Conservation (phyloP, 2,888 invertebrate species). For the Drosophila longiperda region DNA sequence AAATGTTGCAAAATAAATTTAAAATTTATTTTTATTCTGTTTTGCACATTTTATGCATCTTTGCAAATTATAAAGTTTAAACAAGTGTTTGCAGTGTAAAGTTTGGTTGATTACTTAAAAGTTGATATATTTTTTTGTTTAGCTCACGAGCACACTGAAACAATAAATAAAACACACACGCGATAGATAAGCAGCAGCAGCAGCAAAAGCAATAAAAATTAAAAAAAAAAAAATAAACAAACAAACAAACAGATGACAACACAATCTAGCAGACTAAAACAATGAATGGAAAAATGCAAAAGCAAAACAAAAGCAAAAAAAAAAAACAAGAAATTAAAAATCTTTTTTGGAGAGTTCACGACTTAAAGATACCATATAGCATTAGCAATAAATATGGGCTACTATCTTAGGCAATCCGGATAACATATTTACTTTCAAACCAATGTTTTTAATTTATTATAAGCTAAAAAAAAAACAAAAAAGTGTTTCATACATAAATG, state of each 20-base stretch:
- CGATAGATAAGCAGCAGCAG: slow-evolving; percentile 38
- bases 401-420: not conserved
- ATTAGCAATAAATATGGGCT: not conserved
- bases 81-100: not conserved
- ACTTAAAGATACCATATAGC: not conserved
- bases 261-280: slow-evolving; percentile 22
- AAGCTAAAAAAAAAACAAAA: not conserved
- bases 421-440: not conserved
- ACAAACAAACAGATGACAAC: slow-evolving; percentile 40
- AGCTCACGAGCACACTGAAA: slow-evolving; percentile 3
- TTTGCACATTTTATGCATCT: not conserved
- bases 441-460: not conserved
- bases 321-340: not conserved
- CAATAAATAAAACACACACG: slow-evolving; percentile 10
- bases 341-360: not conserved
- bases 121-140: slow-evolving; percentile 24
- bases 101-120: not conserved
- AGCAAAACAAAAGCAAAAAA: not conserved
- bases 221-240: slow-evolving; percentile 31
- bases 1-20: not conserved
- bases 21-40: no score
- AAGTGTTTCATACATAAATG: not conserved
- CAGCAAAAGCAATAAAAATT: slow-evolving; percentile 9
- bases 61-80: not conserved
- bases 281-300: slow-evolving; percentile 47